phyloP scores from a whole-genome alignment of 2,888 invertebrate genomes.

The Amphipoea oculea region DNA sequence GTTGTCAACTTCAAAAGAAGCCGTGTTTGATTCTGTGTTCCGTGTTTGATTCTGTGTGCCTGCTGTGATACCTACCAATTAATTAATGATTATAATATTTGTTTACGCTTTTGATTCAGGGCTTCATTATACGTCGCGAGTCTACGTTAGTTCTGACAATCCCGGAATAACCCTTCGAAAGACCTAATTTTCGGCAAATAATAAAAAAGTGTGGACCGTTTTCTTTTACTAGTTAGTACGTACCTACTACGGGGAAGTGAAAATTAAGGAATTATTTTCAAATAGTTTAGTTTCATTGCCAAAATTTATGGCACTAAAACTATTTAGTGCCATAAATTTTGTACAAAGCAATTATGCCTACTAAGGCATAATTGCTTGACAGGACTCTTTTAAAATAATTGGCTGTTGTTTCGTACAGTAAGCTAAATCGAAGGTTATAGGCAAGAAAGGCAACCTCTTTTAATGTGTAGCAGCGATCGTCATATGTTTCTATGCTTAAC shows the following conservation, averaged over 20 bases:
- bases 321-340: too few species aligned
- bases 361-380: too few species aligned
- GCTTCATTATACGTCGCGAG: background rate
- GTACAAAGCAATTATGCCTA: too few species aligned
- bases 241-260: background rate
- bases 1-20: background rate
- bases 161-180: background rate
- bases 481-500: background rate
- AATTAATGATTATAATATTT: slow-evolving; percentile 6
- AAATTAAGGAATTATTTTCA: background rate
- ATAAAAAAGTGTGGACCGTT: background rate
- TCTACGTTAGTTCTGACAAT: slow-evolving; percentile 1
- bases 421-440: background rate
- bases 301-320: background rate
- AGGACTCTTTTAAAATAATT: too few species aligned
- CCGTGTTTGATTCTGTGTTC: too few species aligned
- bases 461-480: background rate
- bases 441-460: background rate
- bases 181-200: background rate
- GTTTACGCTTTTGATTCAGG: background rate
- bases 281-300: background rate
- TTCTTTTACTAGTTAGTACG: background rate
- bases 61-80: background rate
- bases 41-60: too few species aligned
- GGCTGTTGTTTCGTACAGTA: background rate